phyloP scores from a whole-genome alignment of 2,113 vertebrate species.

The Phyllostomus discolor region DNA sequence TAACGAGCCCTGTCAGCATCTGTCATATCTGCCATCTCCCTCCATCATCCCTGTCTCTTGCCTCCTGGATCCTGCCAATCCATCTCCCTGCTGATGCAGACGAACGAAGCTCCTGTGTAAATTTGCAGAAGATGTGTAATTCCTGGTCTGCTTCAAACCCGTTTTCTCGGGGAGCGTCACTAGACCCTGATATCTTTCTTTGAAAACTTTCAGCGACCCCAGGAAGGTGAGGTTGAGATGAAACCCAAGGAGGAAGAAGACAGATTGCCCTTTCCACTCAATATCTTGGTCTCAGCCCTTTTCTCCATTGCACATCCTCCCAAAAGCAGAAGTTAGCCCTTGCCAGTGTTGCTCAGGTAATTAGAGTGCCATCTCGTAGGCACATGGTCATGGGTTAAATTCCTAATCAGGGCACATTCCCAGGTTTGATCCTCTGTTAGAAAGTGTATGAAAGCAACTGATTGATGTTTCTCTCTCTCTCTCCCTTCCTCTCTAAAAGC shows the following conservation, averaged over 20 bases:
- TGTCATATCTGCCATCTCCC: slow-evolving; percentile 71
- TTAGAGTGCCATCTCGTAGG: no score
- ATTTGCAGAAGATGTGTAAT: background rate
- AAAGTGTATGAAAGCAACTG: no score
- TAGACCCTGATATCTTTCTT: background rate
- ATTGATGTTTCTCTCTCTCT: no score
- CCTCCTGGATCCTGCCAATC: slow-evolving; percentile 65
- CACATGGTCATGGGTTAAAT: no score
- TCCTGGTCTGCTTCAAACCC: background rate
- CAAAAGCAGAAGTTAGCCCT: background rate
- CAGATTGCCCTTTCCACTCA: background rate
- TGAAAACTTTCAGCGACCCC: background rate
- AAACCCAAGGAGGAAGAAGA: slow-evolving; percentile 9
- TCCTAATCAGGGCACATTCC: no score
- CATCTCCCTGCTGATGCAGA: slow-evolving; percentile 57
- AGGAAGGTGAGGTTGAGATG: background rate
- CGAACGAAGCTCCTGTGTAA: slow-evolving; percentile 34
- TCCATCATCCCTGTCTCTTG: slow-evolving; percentile 72
- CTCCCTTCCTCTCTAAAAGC: no score
- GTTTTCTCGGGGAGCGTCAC: slow-evolving; percentile 10
- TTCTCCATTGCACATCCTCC: background rate
- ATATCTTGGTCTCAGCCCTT: background rate
- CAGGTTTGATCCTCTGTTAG: no score
- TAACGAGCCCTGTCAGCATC: slow-evolving; percentile 71
- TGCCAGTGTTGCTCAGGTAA: no score